Percentiles rank a stretch among this genome's conserved stretches.
These are phyloP conservation scores for Andricus grossulariae DNA, from an alignment of 1,140 invertebrate genomes.

Conservation along the genomic window DNA sequence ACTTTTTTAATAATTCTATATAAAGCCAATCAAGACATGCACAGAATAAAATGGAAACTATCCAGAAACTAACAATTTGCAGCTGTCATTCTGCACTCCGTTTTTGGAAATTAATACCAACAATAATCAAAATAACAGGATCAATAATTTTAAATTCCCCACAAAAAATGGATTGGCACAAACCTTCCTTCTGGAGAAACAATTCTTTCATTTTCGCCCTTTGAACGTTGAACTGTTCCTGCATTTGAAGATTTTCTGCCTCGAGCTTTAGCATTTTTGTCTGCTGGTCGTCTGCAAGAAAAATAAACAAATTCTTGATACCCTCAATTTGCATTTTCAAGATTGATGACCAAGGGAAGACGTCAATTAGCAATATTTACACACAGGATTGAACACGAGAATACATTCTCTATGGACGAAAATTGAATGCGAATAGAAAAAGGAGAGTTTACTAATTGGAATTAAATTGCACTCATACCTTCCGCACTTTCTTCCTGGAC, in stretches of 20 bases:
- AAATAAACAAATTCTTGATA: constrained; percentile 32
- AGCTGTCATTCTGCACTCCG: too few relatives aligned
- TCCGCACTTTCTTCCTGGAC: not conserved
- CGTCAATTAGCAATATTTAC: not conserved
- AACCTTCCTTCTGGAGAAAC: constrained; percentile 90
- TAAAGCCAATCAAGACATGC: too few relatives aligned
- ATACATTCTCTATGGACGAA: constrained; percentile 26
- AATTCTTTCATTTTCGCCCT: constrained; percentile 94
- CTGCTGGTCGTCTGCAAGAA: constrained; percentile 60
- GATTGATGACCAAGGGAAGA: constrained; percentile 3
- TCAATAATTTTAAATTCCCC: constrained; percentile 33
- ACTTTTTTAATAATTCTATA: too few relatives aligned
- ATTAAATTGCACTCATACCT: constrained; percentile 18
- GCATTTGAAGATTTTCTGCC: constrained; percentile 81
- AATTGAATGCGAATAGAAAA: constrained; percentile 32
- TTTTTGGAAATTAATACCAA: too few relatives aligned
- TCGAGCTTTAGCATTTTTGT: constrained; percentile 75
- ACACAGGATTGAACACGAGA: not conserved
- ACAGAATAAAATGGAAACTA: too few relatives aligned
- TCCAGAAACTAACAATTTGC: too few relatives aligned
- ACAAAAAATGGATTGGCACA: not conserved
- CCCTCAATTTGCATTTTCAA: constrained; percentile 5
- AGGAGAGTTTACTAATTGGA: constrained; percentile 6
- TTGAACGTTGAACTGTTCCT: constrained; percentile 91
- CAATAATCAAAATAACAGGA: not conserved